Evolutionary conservation across 2,113 vertebrate genomes (phyloP).

Genomic region (Paracanthobrama guichenoti): DNA sequence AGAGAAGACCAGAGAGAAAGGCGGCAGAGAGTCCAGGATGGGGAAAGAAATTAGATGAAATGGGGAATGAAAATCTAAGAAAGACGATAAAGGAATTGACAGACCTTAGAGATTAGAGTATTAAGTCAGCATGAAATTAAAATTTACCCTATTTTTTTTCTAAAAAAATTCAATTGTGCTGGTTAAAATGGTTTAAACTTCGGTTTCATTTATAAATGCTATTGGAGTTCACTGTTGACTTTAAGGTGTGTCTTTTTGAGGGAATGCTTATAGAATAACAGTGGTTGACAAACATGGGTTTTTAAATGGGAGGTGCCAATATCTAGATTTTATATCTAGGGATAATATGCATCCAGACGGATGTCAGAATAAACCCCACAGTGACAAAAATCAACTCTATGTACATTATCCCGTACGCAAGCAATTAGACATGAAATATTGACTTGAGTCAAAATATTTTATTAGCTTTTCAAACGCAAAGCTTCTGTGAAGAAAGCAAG

Average conservation of each 20-base stretch:
- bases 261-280: neutral
- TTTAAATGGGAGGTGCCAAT: neutral
- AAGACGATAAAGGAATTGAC: neutral
- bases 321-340: neutral
- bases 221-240: neutral
- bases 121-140: conserved; percentile 5
- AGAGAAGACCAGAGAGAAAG: conserved; percentile 16
- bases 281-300: neutral
- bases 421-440: no score
- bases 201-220: neutral
- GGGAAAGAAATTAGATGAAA: neutral
- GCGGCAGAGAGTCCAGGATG: neutral
- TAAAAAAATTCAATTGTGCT: neutral
- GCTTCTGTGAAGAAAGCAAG: no score
- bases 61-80: neutral
- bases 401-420: no score
- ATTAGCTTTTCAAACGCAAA: no score
- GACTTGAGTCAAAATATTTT: no score
- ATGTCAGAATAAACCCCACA: no score
- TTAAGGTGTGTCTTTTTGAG: neutral
- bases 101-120: neutral
- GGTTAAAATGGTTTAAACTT: neutral
- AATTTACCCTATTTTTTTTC: neutral
- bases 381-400: no score
- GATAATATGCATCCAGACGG: no score